Percentiles rank a stretch among this genome's conserved stretches.
Evolutionary conservation across 2,113 vertebrate genomes (phyloP).

Genomic region (Myodes glareolus): DNA sequence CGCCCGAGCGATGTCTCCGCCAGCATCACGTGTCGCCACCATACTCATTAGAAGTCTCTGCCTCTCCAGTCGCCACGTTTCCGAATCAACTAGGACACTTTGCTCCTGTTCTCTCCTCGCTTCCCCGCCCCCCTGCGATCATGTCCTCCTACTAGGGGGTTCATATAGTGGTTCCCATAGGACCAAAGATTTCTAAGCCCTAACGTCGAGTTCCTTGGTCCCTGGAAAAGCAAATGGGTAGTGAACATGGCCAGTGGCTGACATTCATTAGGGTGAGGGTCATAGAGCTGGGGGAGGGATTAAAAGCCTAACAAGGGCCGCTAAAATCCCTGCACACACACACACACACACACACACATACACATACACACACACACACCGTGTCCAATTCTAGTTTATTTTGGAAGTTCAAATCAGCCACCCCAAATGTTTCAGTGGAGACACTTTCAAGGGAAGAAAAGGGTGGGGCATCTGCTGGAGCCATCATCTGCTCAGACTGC

Average conservation of each 20-base stretch:
- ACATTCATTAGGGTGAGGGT: not conserved
- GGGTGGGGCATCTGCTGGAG: not conserved
- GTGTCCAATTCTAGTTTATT: constrained; percentile 1
- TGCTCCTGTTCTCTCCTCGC: not conserved
- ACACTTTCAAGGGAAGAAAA: not conserved
- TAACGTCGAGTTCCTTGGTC: not conserved
- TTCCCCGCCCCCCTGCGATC: not conserved
- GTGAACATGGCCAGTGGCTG: not conserved
- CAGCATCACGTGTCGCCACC: constrained; percentile 74
- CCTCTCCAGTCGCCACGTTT: constrained; percentile 75
- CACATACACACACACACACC: not conserved
- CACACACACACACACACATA: not conserved
- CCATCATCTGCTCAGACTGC: not conserved
- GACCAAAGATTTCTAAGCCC: not conserved
- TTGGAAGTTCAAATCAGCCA: constrained; percentile 36
- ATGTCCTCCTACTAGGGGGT: not conserved
- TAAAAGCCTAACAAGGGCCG: not conserved
- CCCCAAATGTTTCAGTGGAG: not conserved
- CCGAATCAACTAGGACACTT: constrained; percentile 71
- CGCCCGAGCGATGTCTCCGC: constrained; percentile 56
- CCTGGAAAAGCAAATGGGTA: not conserved
- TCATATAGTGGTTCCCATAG: not conserved
- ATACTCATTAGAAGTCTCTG: constrained; percentile 73
- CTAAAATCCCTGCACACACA: not conserved
- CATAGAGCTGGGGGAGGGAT: not conserved